phyloP scores from a whole-genome alignment of 2,113 vertebrate species.

The Tyrannus savana region DNA sequence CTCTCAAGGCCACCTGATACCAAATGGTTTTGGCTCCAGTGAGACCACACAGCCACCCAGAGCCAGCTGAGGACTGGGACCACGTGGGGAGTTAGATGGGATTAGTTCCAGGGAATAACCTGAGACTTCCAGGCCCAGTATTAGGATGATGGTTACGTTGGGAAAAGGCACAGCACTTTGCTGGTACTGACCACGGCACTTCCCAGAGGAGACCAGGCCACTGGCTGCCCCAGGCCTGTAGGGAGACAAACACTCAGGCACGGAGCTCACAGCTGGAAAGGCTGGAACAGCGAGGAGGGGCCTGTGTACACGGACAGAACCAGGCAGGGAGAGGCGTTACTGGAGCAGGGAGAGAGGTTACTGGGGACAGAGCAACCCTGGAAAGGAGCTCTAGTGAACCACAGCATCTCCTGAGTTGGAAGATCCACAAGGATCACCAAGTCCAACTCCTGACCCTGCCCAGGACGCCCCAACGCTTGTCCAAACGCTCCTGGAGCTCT shows the following conservation, averaged over 20 bases:
- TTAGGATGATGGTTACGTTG: slow-evolving; percentile 42
- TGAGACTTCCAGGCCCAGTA: slow-evolving; percentile 5
- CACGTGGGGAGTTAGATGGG: slow-evolving; percentile 45
- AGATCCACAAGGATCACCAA: background rate
- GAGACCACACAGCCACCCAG: background rate
- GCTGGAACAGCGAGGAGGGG: background rate
- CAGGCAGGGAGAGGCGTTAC: background rate
- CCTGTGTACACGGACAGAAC: background rate
- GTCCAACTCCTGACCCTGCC: background rate
- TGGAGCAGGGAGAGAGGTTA: background rate
- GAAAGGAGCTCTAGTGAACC: background rate
- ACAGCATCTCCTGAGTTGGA: background rate
- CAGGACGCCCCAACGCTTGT: background rate
- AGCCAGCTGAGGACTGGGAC: background rate
- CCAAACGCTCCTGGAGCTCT: background rate
- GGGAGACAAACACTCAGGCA: slow-evolving; percentile 65
- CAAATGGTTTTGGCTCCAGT: background rate
- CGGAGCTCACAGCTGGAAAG: background rate
- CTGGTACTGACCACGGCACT: slow-evolving; percentile 68
- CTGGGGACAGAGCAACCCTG: background rate
- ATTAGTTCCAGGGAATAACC: slow-evolving; percentile 43
- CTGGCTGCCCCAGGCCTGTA: slow-evolving; percentile 63
- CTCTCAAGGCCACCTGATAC: background rate
- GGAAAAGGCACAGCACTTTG: slow-evolving; percentile 35
- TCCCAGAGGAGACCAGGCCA: slow-evolving; percentile 68